A percentile compares a stretch with the other conserved stretches of the same genome.
These are phyloP conservation scores for Pipra filicauda DNA, from an alignment of 2,113 vertebrate species.

Conservation along the genomic window DNA sequence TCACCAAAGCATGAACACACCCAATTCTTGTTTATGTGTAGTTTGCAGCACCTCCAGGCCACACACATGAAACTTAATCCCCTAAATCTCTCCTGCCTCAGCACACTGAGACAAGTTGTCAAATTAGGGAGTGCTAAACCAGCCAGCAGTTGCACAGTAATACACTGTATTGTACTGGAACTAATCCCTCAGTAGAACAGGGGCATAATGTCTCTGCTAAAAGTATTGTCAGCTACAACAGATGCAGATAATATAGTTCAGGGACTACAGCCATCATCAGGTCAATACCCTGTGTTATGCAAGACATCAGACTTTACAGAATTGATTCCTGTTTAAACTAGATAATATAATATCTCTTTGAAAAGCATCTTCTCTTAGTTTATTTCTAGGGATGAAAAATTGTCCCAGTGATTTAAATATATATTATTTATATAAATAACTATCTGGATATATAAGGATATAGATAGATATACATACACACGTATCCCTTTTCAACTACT, in stretches of 20 bases:
- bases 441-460: background rate
- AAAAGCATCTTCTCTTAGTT: background rate
- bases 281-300: background rate
- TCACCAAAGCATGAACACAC: background rate
- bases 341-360: background rate
- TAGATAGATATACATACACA: background rate
- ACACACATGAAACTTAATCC: constrained; percentile 37
- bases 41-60: constrained; percentile 23
- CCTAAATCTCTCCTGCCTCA: constrained; percentile 38
- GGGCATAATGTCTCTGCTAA: background rate
- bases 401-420: background rate
- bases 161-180: background rate
- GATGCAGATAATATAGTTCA: background rate
- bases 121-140: constrained; percentile 22
- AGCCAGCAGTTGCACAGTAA: background rate
- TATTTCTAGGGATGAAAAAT: background rate
- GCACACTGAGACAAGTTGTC: background rate
- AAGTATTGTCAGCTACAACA: background rate
- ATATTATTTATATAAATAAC: background rate
- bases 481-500: background rate
- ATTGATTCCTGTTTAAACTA: background rate
- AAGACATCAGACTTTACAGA: background rate
- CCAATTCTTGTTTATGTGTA: background rate
- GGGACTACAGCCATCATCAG: background rate
- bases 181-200: constrained; percentile 2